Evolutionary conservation across 2,888 invertebrate species (phyloP), one percentile per base, ranked within the genome.

Genomic region (Leptinotarsa tumamoca): DNA sequence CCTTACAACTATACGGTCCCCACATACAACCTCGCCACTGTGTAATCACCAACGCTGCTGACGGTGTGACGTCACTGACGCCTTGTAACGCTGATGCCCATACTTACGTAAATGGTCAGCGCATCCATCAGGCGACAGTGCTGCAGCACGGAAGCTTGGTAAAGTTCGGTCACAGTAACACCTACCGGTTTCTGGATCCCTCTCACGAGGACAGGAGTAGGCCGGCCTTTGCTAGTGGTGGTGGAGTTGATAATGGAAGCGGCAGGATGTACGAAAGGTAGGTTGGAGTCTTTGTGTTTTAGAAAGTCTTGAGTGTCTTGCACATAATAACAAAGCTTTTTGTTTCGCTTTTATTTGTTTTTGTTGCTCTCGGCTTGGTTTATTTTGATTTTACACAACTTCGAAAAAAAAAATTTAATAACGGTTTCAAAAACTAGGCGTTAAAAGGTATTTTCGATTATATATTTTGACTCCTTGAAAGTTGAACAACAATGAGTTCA

Each of bases 21-120:
- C 96, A 96, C 83, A 96, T 98, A 81, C 96, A 96, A 90, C 94
- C 98, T 15, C 92, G 97, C 72, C 99, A 99, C 89, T 98, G 98
- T 89, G 96, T 98, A 84, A 95, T 99, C 82, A 96, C 69, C 14
- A 93, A 93, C 86, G 93, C 94, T 86, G 93, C 96, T 74, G 95
- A 96, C 80, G 97, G 97, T 70, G 95, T 98, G 77, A 98, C 97
- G 82, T 95, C 95, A 3, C 93, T 98, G 63, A 98, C 98, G 49
- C 98, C 99, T 13, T 93, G 96, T 84, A 96, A 96, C 86, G 91
- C 96, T 43, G 97, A 98, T 88, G 97, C 98, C 15, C 95, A 97
- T 86, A 97, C 97, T 50, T 97, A 96, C 88, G 96, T 99, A 81
- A 98, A 99, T 89, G 96, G 96, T 68, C 95, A 96, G 86, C 92